A percentile compares a stretch with the other conserved stretches of the same genome.
These are phyloP conservation scores for Patella pellucida DNA, from an alignment of 2,888 invertebrate genomes.

Conservation along the genomic window DNA sequence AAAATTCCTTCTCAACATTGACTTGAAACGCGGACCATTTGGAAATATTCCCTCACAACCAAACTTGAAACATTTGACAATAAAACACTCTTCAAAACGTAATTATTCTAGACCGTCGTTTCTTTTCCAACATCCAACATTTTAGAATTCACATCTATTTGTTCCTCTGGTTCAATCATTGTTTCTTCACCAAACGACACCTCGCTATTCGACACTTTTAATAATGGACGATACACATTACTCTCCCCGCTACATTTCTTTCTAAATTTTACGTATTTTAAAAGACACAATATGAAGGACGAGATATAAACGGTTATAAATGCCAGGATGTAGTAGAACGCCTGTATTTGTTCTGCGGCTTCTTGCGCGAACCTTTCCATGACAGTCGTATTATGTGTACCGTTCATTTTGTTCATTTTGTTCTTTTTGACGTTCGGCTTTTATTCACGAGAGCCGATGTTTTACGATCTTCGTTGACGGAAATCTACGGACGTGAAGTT, in stretches of 20 bases:
- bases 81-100: no score
- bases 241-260: slow-evolving; percentile 17
- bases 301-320: slow-evolving; percentile 23
- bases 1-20: no score
- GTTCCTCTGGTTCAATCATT: neutral
- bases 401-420: slow-evolving; percentile 20
- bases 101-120: no score
- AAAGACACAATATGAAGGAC: slow-evolving; percentile 15
- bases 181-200: neutral
- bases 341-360: slow-evolving; percentile 21
- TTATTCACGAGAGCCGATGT: no score
- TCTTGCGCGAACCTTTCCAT: neutral
- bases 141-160: no score
- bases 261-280: slow-evolving; percentile 26
- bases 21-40: no score
- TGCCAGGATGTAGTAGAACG: slow-evolving; percentile 22
- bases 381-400: slow-evolving; percentile 5
- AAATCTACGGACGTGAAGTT: no score
- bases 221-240: slow-evolving; percentile 16
- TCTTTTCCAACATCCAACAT: no score
- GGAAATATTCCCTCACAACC: no score
- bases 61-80: no score
- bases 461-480: no score
- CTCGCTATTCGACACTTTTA: slow-evolving; percentile 1
- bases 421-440: no score